Conservation (phyloP, 2,797 vertebrate species). For the Hirundo rustica region DNA sequence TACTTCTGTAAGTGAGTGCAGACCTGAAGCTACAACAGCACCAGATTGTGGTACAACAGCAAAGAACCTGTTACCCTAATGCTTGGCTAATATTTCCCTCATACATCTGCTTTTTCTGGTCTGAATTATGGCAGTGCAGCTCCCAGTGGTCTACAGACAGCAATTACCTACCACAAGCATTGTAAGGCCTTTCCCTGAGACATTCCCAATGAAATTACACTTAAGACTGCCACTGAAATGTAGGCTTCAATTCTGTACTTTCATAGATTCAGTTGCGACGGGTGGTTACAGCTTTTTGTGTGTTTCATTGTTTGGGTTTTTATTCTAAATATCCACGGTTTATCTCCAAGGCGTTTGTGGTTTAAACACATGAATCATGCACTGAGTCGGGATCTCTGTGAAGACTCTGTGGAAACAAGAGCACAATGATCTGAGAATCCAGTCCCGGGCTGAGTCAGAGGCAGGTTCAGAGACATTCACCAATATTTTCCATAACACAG, state of each 20-base stretch:
- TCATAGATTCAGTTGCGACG: not conserved
- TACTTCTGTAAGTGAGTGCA: not conserved
- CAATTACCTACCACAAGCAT: not conserved
- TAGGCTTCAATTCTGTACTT: not conserved
- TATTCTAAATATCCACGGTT: not conserved
- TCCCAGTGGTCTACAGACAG: not conserved
- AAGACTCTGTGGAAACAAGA: not conserved
- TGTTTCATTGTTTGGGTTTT: not conserved
- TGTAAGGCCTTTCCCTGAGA: not conserved
- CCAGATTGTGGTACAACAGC: not conserved
- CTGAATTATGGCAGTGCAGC: not conserved
- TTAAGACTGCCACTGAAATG: not conserved
- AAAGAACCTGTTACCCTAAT: not conserved
- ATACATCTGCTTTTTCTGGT: not conserved
- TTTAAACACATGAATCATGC: not conserved
- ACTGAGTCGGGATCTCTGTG: not conserved
- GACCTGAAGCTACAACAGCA: not conserved
- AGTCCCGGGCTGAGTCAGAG: not conserved
- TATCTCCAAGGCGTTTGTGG: constrained; percentile 33
- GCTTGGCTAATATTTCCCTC: not conserved
- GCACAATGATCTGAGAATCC: not conserved
- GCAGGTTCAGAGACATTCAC: not conserved
- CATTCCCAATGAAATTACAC: not conserved
- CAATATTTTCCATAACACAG: not conserved
- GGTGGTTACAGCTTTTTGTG: not conserved